Percentiles rank a stretch among this genome's conserved stretches.
Evolutionary conservation across 1,140 invertebrate genomes (phyloP).

Genomic region (Trachymyrmex septentrionalis): DNA sequence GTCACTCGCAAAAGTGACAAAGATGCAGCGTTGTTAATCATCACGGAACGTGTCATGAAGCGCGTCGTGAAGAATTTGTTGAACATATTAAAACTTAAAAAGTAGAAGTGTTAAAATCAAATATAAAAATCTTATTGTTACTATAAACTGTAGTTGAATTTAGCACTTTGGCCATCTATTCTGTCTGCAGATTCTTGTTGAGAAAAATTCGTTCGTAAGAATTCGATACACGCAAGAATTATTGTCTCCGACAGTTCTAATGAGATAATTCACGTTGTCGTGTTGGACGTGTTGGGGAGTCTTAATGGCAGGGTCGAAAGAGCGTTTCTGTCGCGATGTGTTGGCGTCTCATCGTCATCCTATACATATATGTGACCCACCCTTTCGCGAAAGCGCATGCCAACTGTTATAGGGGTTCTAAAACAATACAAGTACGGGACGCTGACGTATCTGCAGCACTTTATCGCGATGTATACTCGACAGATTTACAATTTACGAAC

Average conservation of each 20-base stretch:
- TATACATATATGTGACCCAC: background rate
- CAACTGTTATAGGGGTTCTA: conserved; percentile 53
- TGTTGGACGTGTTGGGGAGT: background rate
- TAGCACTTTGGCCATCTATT: background rate
- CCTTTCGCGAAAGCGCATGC: conserved; percentile 9
- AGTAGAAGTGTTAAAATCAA: too few species aligned
- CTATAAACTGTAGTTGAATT: background rate
- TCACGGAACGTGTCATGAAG: too few species aligned
- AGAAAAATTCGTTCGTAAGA: background rate
- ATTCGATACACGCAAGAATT: background rate
- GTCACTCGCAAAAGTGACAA: too few species aligned
- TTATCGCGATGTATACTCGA: conserved; percentile 47
- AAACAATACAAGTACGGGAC: conserved; percentile 50
- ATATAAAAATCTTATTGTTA: conserved; percentile 9
- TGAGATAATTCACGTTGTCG: conserved; percentile 6
- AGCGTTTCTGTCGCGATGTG: background rate
- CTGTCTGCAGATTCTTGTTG: background rate
- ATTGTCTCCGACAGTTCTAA: background rate
- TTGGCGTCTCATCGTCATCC: background rate
- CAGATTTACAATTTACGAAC: conserved; percentile 48
- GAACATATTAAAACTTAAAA: too few species aligned
- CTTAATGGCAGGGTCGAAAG: background rate
- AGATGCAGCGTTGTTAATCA: too few species aligned
- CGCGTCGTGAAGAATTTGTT: too few species aligned
- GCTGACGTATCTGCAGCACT: conserved; percentile 48